A percentile compares a stretch with the other conserved stretches of the same genome.
Conservation (phyloP, 2,888 invertebrate genomes). For the Anaspis maculata region DNA sequence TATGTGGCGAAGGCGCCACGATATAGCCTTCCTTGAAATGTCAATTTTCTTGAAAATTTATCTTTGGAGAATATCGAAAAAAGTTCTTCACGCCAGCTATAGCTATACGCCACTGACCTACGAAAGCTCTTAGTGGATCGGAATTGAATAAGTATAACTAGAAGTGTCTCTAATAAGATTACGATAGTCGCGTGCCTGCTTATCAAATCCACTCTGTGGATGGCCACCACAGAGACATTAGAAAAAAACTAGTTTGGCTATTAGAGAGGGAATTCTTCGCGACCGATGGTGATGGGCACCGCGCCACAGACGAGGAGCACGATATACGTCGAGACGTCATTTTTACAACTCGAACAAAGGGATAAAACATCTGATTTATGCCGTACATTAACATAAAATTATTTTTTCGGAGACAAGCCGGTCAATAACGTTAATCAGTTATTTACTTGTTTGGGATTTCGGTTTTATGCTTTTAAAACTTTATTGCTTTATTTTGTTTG, state of each 20-base stretch:
- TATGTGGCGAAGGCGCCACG: no score
- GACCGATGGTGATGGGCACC: not conserved
- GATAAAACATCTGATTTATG: conserved; percentile 15
- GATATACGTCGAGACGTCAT: conserved; percentile 10
- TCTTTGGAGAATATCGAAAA: no score
- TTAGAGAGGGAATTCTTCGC: conserved; percentile 1
- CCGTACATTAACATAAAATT: conserved; percentile 17
- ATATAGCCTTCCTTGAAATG: no score
- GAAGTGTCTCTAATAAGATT: conserved; percentile 11
- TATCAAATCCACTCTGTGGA: conserved; percentile 11
- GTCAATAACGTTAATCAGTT: conserved; percentile 14
- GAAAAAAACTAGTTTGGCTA: conserved; percentile 2
- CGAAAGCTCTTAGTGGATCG: conserved; percentile 11
- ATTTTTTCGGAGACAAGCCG: conserved; percentile 10
- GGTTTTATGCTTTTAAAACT: conserved; percentile 14
- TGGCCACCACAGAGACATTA: conserved; percentile 7
- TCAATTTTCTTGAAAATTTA: no score
- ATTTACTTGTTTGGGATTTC: conserved; percentile 11
- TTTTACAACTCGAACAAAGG: conserved; percentile 13
- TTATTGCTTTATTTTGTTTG: conserved; percentile 12
- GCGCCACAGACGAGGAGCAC: conserved; percentile 3
- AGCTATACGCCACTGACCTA: no score
- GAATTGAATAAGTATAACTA: conserved; percentile 3
- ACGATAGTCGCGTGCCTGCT: conserved; percentile 17
- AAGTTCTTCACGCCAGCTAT: no score